phyloP scores from a whole-genome alignment of 2,888 invertebrate genomes.

The Copidosoma aretas region DNA sequence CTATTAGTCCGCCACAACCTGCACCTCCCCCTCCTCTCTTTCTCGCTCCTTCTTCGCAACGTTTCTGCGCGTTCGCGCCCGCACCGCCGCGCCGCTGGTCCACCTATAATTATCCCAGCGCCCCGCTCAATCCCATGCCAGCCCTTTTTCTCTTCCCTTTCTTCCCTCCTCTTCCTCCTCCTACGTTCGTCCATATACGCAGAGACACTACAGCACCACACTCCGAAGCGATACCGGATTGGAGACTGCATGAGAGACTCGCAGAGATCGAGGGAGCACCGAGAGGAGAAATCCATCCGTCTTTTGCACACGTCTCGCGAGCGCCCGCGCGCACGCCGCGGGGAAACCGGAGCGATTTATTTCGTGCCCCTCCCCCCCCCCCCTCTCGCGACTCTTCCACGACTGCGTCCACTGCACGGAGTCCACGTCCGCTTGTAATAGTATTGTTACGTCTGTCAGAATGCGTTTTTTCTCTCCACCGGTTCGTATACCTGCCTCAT shows the following conservation, averaged over 20 bases:
- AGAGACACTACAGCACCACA: not conserved
- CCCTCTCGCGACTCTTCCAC: not conserved
- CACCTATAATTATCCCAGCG: conserved; percentile 38
- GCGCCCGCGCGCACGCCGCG: conserved; percentile 26
- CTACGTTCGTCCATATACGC: too few relatives aligned
- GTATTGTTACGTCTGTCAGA: conserved; percentile 43
- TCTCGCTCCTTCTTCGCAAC: too few relatives aligned
- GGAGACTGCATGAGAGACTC: conserved; percentile 9
- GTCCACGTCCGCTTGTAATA: conserved; percentile 24
- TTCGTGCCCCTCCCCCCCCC: conserved; percentile 19
- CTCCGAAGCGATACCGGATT: not conserved
- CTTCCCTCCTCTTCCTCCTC: too few relatives aligned
- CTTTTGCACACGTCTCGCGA: conserved; percentile 41
- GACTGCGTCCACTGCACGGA: too few relatives aligned
- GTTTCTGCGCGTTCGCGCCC: not conserved
- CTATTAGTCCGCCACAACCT: conserved; percentile 13
- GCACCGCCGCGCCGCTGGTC: too few relatives aligned
- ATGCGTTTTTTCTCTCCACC: conserved; percentile 16
- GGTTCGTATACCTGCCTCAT: not conserved
- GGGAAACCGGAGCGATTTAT: conserved; percentile 39
- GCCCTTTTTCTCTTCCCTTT: not conserved
- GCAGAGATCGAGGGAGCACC: not conserved
- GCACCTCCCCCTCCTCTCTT: not conserved
- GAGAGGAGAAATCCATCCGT: conserved; percentile 37
- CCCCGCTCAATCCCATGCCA: not conserved